Base-by-base conservation (phyloP, 2,113 vertebrate genomes). In the Strigops habroptila region DNA sequence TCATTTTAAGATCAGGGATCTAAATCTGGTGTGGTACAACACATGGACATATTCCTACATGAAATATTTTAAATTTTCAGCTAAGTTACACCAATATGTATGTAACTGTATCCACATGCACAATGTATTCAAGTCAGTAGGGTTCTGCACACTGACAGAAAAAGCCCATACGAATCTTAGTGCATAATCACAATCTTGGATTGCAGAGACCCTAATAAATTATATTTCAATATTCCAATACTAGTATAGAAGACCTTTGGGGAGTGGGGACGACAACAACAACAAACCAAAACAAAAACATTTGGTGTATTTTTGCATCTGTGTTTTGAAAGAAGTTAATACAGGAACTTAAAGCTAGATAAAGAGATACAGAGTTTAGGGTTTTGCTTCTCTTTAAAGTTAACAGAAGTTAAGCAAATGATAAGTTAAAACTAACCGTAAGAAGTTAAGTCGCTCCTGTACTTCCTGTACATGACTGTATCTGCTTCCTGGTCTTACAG, bases 391-490 rank as follows among this genome's bases (percentile, higher is more conserved):
- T 79, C 63, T 86, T 84, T 33, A 16, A 68, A 82, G 25, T 12
- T 44, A 33, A 49, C 9, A 76, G 51, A 46, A 93, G 18, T 62
- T 7, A n/a, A 79, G 77, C 35, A 68, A 70, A 81, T 0, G 3
- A 7, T n/a, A 51, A 39, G n/a, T 37, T 39, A 33, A 91, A 96
- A 97, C 98, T 94, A 97, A 99, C 99, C 99, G 98, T 97, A 99
- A 97, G 97, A 99, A 99, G 98, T 99, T 99, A 30, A 99, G 98
- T 60, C 99, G 97, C 91, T 99, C 99, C 96, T 99, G 99, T 39
- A 99, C 99, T 98, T 99, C 99, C 97, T 99, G 99, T 67, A 99
- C 99, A 39, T 99, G 99, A 95, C 99, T 99, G 71, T 99, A 99
- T 96, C 99, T 99, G 96, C 99, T 99, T 86, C 99, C 99, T 31